Evolutionary conservation across 2,797 vertebrate genomes (phyloP).

Genomic region (Hoplostethus mediterraneus): DNA sequence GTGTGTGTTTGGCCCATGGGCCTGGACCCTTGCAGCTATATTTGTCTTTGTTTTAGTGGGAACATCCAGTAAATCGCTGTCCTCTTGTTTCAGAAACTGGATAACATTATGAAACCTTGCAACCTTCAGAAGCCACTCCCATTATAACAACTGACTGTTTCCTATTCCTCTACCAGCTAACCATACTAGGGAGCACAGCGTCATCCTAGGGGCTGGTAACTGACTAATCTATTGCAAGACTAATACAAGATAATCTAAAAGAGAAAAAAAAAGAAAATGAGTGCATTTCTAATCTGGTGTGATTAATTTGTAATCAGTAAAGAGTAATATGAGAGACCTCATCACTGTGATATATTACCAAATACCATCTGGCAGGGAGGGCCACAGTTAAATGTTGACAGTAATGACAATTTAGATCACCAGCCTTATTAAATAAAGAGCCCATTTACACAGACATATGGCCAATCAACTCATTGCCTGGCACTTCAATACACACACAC

Average conservation of each 20-base stretch:
- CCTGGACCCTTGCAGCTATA: too few relatives aligned
- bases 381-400: constrained; percentile 79
- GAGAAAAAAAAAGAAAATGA: constrained; percentile 7
- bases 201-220: too few relatives aligned
- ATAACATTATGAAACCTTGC: not conserved
- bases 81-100: not conserved
- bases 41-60: constrained; percentile 11
- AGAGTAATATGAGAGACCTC: constrained; percentile 70
- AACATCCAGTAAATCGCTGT: constrained; percentile 23
- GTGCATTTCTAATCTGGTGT: constrained; percentile 45
- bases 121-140: not conserved
- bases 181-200: too few relatives aligned
- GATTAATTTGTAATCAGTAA: constrained; percentile 61
- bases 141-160: not conserved
- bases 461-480: constrained; percentile 71
- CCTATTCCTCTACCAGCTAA: too few relatives aligned
- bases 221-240: constrained; percentile 1
- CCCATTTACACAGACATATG: constrained; percentile 79
- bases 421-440: constrained; percentile 82
- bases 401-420: constrained; percentile 82
- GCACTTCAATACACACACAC: constrained; percentile 55
- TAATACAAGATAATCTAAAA: constrained; percentile 26
- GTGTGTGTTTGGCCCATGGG: too few relatives aligned
- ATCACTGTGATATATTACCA: constrained; percentile 71
- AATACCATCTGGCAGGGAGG: constrained; percentile 77